Evolutionary conservation across 2,888 invertebrate species (phyloP).

Genomic region (Tinea semifulvella): DNA sequence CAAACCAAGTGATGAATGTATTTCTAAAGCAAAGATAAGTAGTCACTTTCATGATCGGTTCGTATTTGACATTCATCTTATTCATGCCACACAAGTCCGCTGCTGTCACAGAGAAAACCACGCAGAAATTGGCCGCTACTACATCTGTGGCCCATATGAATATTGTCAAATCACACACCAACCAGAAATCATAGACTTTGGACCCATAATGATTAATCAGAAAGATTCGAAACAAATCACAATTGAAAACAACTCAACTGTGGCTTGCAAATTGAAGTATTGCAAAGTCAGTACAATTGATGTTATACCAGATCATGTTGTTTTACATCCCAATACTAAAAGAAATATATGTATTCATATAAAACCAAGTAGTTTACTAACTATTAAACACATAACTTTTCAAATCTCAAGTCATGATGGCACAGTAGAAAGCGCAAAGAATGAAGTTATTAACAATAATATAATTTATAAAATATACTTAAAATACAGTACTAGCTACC

Average conservation of each 20-base stretch:
- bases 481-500: conserved; percentile 29
- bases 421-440: conserved; percentile 16
- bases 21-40: conserved; percentile 37
- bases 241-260: conserved; percentile 50
- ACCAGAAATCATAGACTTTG: conserved; percentile 55
- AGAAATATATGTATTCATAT: conserved; percentile 32
- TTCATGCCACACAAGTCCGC: conserved; percentile 39
- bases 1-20: conserved; percentile 45
- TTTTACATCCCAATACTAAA: conserved; percentile 41
- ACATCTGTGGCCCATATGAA: conserved; percentile 66
- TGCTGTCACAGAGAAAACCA: conserved; percentile 47
- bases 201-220: conserved; percentile 42
- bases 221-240: conserved; percentile 40
- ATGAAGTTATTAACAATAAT: conserved; percentile 27
- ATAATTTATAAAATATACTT: conserved; percentile 32
- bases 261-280: conserved; percentile 46
- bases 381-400: conserved; percentile 32
- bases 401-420: conserved; percentile 34
- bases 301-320: conserved; percentile 41
- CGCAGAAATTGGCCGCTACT: conserved; percentile 57
- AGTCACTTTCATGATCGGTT: conserved; percentile 39
- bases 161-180: conserved; percentile 46
- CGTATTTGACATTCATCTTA: conserved; percentile 47
- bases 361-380: conserved; percentile 37
- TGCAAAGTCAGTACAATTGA: conserved; percentile 41